Base-by-base conservation (phyloP, 1,140 invertebrate species). In the Aleiodes sp. region DNA sequence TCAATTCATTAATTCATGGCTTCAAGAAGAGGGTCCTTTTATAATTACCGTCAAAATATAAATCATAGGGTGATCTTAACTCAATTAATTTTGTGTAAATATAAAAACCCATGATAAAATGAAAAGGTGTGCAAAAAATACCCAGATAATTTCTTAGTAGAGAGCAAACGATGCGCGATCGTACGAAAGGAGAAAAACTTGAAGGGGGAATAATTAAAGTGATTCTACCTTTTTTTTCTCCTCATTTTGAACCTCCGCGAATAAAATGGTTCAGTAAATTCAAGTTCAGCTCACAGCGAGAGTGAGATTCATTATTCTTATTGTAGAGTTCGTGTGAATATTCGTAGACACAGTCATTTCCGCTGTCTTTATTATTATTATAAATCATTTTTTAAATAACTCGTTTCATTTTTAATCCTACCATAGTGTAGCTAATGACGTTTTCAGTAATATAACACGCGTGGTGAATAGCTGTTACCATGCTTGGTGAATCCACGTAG, bases 401-500 rank as follows among this genome's bases (percentile, higher is more conserved):
- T n/a, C n/a, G n/a, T n/a, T n/a, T 52, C 2, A 19, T 52, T 52
- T 52, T 52, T 52, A 9, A 24, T 24, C 16, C 10, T 3, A 12
- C 4, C 21, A 52, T 52, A 24, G 21, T 24, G 3, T 8, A 52
- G 65, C 62, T 76, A 77, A 77, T 73, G 71, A 71, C 68, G 75
- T 70, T 70, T n/a, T 57, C 60, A 57, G 29, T 73, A 78, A 78
- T 79, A 19, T 28, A 63, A 63, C 16, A 43, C 75, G 70, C 72
- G 65, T 70, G 33, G 16, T 52, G 21, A 6, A 52, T 84, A 86
- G 84, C 84, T 84, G 84, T 86, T 86, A 85, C 84, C 83, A 85
- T 84, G 84, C 79, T 86, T 77, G 76, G 77, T 78, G 79, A 86
- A 82, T 16, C 80, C 78, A 77, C 77, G 79, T 84, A 84, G 80